Conservation (phyloP, 2,113 vertebrate genomes). For the Brienomyrus longianalis region DNA sequence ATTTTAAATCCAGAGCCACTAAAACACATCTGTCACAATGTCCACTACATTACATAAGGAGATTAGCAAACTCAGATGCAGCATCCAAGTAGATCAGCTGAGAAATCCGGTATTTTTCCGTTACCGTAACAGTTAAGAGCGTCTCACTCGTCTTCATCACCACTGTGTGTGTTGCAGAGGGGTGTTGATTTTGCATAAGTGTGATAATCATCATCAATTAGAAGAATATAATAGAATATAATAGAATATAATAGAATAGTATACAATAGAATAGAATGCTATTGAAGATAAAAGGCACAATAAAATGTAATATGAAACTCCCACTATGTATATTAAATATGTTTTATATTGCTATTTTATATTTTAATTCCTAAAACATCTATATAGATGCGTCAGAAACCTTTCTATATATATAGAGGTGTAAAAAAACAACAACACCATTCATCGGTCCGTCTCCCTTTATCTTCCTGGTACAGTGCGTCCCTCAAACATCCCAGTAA, state of each 20-base stretch:
- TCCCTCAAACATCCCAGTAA: not conserved
- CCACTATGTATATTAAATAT: not conserved
- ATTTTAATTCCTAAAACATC: not conserved
- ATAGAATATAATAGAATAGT: not conserved
- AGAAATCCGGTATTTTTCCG: constrained; percentile 7
- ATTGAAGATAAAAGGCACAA: not conserved
- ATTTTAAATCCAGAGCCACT: not conserved
- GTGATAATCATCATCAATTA: not conserved
- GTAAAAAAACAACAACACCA: not conserved
- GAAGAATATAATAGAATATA: not conserved
- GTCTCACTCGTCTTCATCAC: not conserved
- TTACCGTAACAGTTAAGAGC: not conserved
- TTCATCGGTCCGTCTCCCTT: not conserved
- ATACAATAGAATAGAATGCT: not conserved
- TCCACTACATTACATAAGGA: constrained; percentile 22
- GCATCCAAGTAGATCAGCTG: not conserved
- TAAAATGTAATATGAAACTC: not conserved
- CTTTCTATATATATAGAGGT: not conserved
- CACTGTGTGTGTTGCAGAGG: not conserved
- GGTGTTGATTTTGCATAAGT: not conserved
- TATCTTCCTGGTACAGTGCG: not conserved
- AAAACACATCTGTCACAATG: constrained; percentile 20
- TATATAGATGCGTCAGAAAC: not conserved
- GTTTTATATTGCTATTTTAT: not conserved
- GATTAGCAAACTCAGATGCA: not conserved